Percentiles rank a stretch among this genome's conserved stretches.
These are phyloP conservation scores for Phoxinus phoxinus DNA, from an alignment of 2,113 vertebrate genomes.

Conservation along the genomic window DNA sequence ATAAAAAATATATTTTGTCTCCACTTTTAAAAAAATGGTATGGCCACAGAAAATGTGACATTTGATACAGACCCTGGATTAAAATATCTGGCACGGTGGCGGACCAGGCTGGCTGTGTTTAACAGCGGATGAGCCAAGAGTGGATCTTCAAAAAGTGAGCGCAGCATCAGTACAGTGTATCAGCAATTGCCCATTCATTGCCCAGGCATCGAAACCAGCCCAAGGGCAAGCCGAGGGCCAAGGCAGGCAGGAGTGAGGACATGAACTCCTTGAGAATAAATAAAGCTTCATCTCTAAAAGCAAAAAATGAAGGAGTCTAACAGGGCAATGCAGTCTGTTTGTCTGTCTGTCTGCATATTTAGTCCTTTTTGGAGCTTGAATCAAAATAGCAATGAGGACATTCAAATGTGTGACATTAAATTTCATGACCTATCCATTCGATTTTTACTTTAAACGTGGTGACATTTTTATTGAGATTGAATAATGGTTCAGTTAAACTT, in stretches of 20 bases:
- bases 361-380: neutral
- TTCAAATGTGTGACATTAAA: neutral
- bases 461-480: neutral
- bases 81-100: neutral
- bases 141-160: neutral
- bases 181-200: conserved; percentile 23
- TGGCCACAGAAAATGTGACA: neutral
- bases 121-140: conserved; percentile 1
- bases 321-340: neutral
- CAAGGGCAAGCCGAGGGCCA: conserved; percentile 25
- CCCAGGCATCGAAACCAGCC: neutral
- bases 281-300: conserved; percentile 22
- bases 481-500: neutral
- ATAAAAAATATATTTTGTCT: neutral
- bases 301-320: neutral
- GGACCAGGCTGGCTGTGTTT: neutral
- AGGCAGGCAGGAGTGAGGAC: neutral
- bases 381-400: neutral
- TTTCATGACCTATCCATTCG: too few relatives aligned
- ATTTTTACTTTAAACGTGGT: neutral
- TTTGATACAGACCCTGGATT: neutral
- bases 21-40: neutral
- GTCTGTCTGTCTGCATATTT: neutral
- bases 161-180: conserved; percentile 21
- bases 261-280: neutral